phyloP scores from a whole-genome alignment of 1,140 invertebrate genomes.

The Eupeodes corollae region DNA sequence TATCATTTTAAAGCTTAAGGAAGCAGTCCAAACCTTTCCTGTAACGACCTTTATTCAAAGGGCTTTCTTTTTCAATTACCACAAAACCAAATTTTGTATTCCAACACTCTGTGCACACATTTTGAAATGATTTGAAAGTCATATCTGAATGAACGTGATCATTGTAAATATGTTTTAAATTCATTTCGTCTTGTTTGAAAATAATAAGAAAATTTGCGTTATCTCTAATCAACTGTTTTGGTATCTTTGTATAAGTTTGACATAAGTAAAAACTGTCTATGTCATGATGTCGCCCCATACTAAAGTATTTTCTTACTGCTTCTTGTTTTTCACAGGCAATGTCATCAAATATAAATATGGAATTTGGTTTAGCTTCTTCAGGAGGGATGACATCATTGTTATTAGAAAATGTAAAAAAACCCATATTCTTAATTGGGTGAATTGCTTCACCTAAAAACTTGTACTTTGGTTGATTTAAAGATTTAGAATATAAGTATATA shows the following conservation, averaged over 20 bases:
- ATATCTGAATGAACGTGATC: constrained; percentile 30
- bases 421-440: constrained; percentile 12
- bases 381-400: constrained; percentile 11
- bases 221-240: constrained; percentile 34
- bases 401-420: constrained; percentile 6
- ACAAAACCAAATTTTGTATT: constrained; percentile 20
- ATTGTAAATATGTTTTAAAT: constrained; percentile 35
- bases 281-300: constrained; percentile 33
- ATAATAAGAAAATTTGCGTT: constrained; percentile 35
- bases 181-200: no score
- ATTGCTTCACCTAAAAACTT: constrained; percentile 14
- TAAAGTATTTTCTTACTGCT: constrained; percentile 29
- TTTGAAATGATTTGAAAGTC: constrained; percentile 16
- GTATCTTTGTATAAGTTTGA: constrained; percentile 30
- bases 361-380: constrained; percentile 8
- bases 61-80: constrained; percentile 22
- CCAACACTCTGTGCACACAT: constrained; percentile 16
- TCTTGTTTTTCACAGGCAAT: constrained; percentile 27
- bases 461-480: constrained; percentile 25
- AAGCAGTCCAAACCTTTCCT: no score
- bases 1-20: no score
- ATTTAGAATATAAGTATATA: constrained; percentile 27
- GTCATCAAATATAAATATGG: no score
- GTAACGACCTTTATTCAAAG: constrained; percentile 16
- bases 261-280: no score